A percentile compares a stretch with the other conserved stretches of the same genome.
phyloP scores from a whole-genome alignment of 2,888 invertebrate species.

The Bibio marci region DNA sequence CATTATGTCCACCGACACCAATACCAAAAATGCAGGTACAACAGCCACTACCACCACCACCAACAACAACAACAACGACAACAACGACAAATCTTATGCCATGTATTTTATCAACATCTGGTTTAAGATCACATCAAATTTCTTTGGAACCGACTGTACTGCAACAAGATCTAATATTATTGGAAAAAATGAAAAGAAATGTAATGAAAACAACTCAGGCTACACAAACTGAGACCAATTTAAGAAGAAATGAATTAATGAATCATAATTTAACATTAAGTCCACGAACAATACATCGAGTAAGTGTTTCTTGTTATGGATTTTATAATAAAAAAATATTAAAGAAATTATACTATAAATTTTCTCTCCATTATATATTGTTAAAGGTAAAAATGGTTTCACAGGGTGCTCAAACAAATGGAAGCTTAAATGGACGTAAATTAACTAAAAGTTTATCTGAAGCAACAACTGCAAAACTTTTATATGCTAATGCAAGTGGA shows the following conservation, averaged over 20 bases:
- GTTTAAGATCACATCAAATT: constrained; percentile 21
- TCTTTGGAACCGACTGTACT: neutral
- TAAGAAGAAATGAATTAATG: constrained; percentile 52
- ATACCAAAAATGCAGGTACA: constrained; percentile 12
- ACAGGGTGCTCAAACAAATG: constrained; percentile 81
- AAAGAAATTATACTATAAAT: neutral
- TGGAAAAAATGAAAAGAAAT: constrained; percentile 57
- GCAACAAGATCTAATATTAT: constrained; percentile 15
- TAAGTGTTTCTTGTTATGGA: constrained; percentile 22
- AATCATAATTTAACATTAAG: constrained; percentile 56
- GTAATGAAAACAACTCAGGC: constrained; percentile 79
- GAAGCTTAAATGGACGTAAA: constrained; percentile 53
- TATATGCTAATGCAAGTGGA: neutral
- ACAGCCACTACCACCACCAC: constrained; percentile 10
- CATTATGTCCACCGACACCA: constrained; percentile 7
- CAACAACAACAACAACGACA: constrained; percentile 6
- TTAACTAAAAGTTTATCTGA: constrained; percentile 73
- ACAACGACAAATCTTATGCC: constrained; percentile 3
- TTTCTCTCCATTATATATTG: neutral
- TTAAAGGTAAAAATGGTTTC: constrained; percentile 68
- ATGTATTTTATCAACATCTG: too few relatives aligned
- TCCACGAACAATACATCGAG: constrained; percentile 66
- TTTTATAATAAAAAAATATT: neutral
- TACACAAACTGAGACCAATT: constrained; percentile 69
- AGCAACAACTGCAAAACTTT: constrained; percentile 40